A percentile compares a stretch with the other conserved stretches of the same genome.
phyloP scores from a whole-genome alignment of 2,113 vertebrate species.

The Dipodomys spectabilis region DNA sequence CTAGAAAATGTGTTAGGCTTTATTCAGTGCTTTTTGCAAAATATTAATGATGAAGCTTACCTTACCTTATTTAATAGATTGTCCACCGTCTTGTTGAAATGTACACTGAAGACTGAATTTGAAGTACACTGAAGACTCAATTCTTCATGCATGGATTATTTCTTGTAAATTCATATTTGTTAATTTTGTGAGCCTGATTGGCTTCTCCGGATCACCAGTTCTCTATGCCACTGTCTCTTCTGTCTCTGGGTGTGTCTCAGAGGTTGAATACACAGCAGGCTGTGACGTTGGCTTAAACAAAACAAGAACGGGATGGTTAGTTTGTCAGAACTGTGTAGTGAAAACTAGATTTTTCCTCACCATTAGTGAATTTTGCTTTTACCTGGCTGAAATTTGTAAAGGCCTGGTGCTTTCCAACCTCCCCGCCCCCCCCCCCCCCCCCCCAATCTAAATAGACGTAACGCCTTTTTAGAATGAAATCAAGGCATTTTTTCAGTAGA shows the following conservation, averaged over 20 bases:
- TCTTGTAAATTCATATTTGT: conserved; percentile 21
- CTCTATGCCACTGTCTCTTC: not conserved
- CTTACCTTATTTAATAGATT: not conserved
- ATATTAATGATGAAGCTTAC: not conserved
- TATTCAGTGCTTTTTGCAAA: not conserved
- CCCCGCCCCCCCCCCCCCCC: not conserved
- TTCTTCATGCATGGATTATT: conserved; percentile 27
- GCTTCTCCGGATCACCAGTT: not conserved
- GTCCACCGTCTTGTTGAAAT: not conserved
- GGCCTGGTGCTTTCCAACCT: conserved; percentile 20
- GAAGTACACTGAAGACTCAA: conserved; percentile 16
- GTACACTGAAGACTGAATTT: conserved; percentile 9
- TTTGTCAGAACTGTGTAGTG: not conserved
- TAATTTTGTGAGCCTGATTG: conserved; percentile 28
- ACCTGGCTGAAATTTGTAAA: conserved; percentile 29
- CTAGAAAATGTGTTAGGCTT: not conserved
- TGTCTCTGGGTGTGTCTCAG: not conserved
- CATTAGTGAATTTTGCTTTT: conserved; percentile 20
- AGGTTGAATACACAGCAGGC: not conserved
- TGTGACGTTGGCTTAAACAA: conserved; percentile 15
- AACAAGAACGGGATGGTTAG: conserved; percentile 16
- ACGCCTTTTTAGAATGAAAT: conserved; percentile 20
- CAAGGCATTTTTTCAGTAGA: conserved; percentile 17
- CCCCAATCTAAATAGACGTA: conserved; percentile 48
- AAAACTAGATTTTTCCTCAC: not conserved